Conservation (phyloP, 2,888 invertebrate species). For the Acanthosepion pharaonis region DNA sequence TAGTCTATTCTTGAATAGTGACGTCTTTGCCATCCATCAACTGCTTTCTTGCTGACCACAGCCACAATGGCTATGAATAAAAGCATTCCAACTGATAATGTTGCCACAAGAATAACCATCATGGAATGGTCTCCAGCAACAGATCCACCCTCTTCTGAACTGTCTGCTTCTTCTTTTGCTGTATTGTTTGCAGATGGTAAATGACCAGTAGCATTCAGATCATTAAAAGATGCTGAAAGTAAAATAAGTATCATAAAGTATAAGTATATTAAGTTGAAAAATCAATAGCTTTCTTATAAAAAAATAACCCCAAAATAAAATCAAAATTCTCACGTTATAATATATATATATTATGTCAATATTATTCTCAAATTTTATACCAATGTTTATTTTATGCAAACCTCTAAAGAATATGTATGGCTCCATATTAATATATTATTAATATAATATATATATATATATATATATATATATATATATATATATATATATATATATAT, state of each 20-base stretch:
- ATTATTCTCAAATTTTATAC: no score
- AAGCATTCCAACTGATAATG: slow-evolving; percentile 62
- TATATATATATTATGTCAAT: no score
- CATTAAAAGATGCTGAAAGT: not conserved
- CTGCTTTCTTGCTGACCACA: slow-evolving; percentile 60
- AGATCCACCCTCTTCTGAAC: not conserved
- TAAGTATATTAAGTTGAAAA: no score
- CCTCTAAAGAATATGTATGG: no score
- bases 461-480: no score
- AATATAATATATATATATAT: no score
- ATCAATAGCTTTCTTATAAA: not conserved
- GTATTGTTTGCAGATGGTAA: not conserved
- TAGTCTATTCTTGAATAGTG: slow-evolving; percentile 68
- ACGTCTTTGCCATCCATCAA: slow-evolving; percentile 65
- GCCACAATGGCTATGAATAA: slow-evolving; percentile 60
- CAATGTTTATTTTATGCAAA: no score
- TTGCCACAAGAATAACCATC: slow-evolving; percentile 55
- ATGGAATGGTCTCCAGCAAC: not conserved
- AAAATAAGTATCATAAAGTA: not conserved
- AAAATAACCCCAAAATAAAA: not conserved
- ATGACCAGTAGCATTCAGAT: not conserved
- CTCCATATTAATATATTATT: no score
- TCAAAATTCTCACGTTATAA: no score
- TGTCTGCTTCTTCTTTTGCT: not conserved
- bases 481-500: no score